Percentiles rank a stretch among this genome's conserved stretches.
phyloP scores from a whole-genome alignment of 2,888 invertebrate species.

The Hedya salicella region DNA sequence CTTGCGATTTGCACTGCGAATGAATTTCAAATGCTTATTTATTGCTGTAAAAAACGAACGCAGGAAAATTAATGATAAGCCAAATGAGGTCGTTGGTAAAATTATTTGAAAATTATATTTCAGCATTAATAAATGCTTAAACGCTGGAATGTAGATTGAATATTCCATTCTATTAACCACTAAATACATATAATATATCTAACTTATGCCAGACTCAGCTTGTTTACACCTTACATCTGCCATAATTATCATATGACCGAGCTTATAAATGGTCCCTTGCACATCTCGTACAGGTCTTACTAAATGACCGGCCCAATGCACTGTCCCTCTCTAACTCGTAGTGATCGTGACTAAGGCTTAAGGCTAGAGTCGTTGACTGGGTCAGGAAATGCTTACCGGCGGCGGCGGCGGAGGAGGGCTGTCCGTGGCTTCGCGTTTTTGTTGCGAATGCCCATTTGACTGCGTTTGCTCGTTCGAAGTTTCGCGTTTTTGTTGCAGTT shows the following conservation, averaged over 20 bases:
- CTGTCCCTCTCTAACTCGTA: background rate
- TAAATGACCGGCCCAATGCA: background rate
- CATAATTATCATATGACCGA: background rate
- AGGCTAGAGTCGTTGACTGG: background rate
- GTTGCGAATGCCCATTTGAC: conserved; percentile 43
- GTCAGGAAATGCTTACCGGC: conserved; percentile 74
- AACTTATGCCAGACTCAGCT: conserved; percentile 5
- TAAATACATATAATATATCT: background rate
- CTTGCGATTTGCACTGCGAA: conserved; percentile 33
- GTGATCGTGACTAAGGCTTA: background rate
- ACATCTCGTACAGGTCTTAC: background rate
- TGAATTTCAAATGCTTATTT: conserved; percentile 25
- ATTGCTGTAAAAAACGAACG: too few relatives aligned
- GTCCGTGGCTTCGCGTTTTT: conserved; percentile 60
- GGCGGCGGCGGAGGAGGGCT: conserved; percentile 87
- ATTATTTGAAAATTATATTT: too few relatives aligned
- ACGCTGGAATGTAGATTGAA: background rate
- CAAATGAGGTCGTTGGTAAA: background rate
- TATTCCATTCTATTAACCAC: background rate
- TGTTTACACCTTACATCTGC: conserved; percentile 40
- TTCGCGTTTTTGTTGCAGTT: conserved; percentile 49
- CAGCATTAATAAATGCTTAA: background rate
- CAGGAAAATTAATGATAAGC: too few relatives aligned
- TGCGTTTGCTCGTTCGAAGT: conserved; percentile 43
- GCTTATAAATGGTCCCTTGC: background rate